phyloP scores from a whole-genome alignment of 2,113 vertebrate species.

The Turnix velox region DNA sequence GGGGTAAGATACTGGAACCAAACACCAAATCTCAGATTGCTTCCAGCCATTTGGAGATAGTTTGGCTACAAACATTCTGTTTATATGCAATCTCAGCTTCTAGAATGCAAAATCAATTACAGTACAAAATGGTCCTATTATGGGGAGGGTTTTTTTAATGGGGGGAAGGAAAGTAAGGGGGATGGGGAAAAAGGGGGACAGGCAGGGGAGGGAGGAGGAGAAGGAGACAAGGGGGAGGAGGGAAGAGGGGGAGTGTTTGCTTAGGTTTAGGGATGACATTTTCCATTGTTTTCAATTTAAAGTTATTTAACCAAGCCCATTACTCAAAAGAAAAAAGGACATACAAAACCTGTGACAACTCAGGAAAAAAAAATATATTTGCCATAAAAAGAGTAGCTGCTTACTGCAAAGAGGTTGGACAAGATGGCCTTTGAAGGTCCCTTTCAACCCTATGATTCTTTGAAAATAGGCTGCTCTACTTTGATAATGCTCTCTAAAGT shows the following conservation, averaged over 20 bases:
- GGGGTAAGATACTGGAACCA: background rate
- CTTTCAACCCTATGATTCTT: no score
- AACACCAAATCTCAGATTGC: background rate
- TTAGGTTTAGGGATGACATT: no score
- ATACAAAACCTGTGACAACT: background rate
- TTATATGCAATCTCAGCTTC: background rate
- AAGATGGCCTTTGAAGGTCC: no score
- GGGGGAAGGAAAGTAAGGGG: no score
- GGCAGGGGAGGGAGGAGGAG: no score
- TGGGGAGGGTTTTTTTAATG: background rate
- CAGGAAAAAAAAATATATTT: background rate
- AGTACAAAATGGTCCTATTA: background rate
- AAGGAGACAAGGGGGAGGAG: no score
- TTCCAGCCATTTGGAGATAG: background rate
- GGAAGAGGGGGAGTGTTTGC: no score
- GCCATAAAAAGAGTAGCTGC: no score
- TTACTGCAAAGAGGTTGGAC: no score
- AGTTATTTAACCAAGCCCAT: background rate
- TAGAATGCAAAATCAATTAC: background rate
- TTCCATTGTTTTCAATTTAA: background rate
- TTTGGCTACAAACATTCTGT: background rate
- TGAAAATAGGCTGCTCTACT: background rate
- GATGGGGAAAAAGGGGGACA: no score
- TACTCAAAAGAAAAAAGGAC: background rate
- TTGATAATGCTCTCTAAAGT: background rate